Evolutionary conservation across 2,888 invertebrate species (phyloP).

Genomic region (Synergus gifuensis): DNA sequence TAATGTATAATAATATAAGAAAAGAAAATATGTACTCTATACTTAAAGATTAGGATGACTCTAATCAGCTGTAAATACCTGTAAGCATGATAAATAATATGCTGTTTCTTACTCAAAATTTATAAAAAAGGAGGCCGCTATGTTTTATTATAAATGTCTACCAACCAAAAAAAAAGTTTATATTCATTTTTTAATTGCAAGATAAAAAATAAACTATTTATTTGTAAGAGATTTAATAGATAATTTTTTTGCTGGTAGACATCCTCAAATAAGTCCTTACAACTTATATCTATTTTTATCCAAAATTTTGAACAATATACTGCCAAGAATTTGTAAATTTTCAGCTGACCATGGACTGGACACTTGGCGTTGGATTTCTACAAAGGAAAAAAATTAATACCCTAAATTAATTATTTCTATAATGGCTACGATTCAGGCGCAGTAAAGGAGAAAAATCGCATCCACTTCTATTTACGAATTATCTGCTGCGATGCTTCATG

Average conservation of each 20-base stretch:
- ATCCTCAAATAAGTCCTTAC: background rate
- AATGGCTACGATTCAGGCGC: background rate
- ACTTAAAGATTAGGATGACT: constrained; percentile 10
- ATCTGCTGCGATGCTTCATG: constrained; percentile 60
- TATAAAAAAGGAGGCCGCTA: background rate
- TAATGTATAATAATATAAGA: background rate
- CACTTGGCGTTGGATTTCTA: constrained; percentile 44
- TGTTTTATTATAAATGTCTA: background rate
- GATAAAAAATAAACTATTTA: background rate
- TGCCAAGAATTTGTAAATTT: constrained; percentile 26
- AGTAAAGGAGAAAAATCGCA: too few relatives aligned
- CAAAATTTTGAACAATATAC: background rate
- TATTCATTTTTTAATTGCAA: background rate
- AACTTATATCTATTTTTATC: background rate
- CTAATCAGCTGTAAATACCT: constrained; percentile 51
- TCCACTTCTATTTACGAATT: constrained; percentile 61
- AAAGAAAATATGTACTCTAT: background rate
- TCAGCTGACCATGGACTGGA: background rate
- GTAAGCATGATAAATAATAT: background rate
- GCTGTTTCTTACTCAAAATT: too few relatives aligned
- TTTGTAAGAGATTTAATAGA: background rate
- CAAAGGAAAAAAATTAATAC: background rate
- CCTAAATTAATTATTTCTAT: background rate
- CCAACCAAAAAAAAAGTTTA: background rate
- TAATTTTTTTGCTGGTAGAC: background rate